Evolutionary conservation across 1,140 invertebrate genomes (phyloP).

Genomic region (Aphelinus certus): DNA sequence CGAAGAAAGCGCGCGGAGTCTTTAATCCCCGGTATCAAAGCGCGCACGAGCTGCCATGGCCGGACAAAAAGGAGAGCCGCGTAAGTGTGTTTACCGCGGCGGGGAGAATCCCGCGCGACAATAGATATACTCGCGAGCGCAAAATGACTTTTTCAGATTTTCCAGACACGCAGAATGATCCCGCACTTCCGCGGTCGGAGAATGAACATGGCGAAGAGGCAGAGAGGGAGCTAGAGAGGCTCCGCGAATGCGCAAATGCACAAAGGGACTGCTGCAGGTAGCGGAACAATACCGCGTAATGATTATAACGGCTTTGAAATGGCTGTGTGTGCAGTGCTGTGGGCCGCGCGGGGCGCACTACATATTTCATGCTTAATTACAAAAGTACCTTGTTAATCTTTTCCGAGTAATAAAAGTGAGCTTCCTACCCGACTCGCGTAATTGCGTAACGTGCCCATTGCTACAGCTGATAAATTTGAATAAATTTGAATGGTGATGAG

Average conservation of each 20-base stretch:
- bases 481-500: too few species aligned
- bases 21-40: conserved; percentile 37
- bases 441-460: too few species aligned
- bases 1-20: conserved; percentile 1
- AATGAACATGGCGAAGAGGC: too few species aligned
- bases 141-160: conserved; percentile 31
- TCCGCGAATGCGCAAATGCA: neutral
- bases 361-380: conserved; percentile 12
- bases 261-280: conserved; percentile 14
- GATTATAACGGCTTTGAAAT: conserved; percentile 22
- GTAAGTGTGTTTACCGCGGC: neutral
- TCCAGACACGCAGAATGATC: conserved; percentile 14
- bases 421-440: too few species aligned
- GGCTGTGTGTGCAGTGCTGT: neutral
- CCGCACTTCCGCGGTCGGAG: too few species aligned
- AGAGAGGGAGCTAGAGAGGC: too few species aligned
- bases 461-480: too few species aligned
- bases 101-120: conserved; percentile 24
- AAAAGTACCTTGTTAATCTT: neutral
- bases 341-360: neutral
- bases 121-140: conserved; percentile 5
- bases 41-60: neutral
- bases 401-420: too few species aligned
- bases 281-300: conserved; percentile 30
- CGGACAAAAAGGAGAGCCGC: neutral